A percentile compares a stretch with the other conserved stretches of the same genome.
These are phyloP conservation scores for Anastatus disparis DNA, from an alignment of 1,140 invertebrate species.

Conservation along the genomic window DNA sequence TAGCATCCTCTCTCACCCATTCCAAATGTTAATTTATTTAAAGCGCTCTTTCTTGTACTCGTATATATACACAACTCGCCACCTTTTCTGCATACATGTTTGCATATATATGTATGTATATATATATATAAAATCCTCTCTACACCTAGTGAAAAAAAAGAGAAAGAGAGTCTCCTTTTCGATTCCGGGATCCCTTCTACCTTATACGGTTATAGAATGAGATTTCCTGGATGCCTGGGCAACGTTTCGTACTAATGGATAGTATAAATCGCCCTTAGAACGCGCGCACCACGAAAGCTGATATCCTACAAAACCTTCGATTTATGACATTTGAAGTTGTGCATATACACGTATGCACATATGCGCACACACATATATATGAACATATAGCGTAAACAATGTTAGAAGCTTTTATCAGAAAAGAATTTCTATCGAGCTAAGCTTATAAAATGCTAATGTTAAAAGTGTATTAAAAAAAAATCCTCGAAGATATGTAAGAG, in stretches of 20 bases:
- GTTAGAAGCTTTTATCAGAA: neutral
- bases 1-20: neutral
- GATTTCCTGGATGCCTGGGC: constrained; percentile 15
- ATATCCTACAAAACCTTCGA: neutral
- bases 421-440: too few species aligned
- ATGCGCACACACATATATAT: too few species aligned
- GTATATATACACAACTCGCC: neutral
- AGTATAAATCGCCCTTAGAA: constrained; percentile 34
- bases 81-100: neutral
- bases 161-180: too few species aligned
- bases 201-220: constrained; percentile 27
- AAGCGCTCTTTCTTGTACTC: constrained; percentile 34
- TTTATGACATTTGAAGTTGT: constrained; percentile 28
- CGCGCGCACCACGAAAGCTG: neutral
- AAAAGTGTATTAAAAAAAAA: too few species aligned
- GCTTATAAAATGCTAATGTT: too few species aligned
- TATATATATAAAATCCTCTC: too few species aligned
- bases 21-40: constrained; percentile 38
- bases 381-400: constrained; percentile 38
- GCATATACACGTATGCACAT: too few species aligned
- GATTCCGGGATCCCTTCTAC: constrained; percentile 35
- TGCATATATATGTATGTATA: neutral
- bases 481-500: too few species aligned
- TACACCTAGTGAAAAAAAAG: too few species aligned
- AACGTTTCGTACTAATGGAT: constrained; percentile 31